phyloP scores from a whole-genome alignment of 1,140 invertebrate species.

The Camponotus vicinus region DNA sequence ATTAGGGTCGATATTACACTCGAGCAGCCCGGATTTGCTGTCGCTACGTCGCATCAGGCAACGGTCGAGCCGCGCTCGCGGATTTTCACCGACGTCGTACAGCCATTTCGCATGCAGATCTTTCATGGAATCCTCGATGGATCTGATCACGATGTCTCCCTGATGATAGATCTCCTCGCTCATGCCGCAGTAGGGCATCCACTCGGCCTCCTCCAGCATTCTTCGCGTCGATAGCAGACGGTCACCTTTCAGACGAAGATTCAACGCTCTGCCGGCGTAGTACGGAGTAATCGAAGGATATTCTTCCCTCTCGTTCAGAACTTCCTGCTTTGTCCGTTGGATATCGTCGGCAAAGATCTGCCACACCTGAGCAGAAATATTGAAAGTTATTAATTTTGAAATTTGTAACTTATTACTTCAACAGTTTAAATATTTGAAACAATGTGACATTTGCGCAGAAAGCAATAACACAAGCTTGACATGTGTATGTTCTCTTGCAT shows the following conservation, averaged over 20 bases:
- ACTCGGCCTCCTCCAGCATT: slow-evolving; percentile 89
- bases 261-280: slow-evolving; percentile 90
- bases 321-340: slow-evolving; percentile 90
- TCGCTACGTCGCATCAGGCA: slow-evolving; percentile 90
- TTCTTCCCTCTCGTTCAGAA: slow-evolving; percentile 88
- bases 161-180: slow-evolving; percentile 90
- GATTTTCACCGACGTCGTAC: slow-evolving; percentile 87
- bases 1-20: slow-evolving; percentile 91
- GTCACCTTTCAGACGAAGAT: slow-evolving; percentile 88
- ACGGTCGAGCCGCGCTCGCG: slow-evolving; percentile 89
- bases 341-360: slow-evolving; percentile 92
- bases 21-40: slow-evolving; percentile 88
- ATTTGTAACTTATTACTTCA: not conserved
- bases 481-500: not conserved
- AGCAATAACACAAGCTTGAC: not conserved
- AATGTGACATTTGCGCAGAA: not conserved
- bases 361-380: slow-evolving; percentile 87
- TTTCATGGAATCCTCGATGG: slow-evolving; percentile 89
- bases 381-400: not conserved
- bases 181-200: slow-evolving; percentile 90
- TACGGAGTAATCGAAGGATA: slow-evolving; percentile 89
- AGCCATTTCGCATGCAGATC: slow-evolving; percentile 90
- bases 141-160: slow-evolving; percentile 88
- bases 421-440: not conserved
- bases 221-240: slow-evolving; percentile 88